Evolutionary conservation across 2,797 vertebrate species (phyloP).

Genomic region (Megaceryle alcyon): DNA sequence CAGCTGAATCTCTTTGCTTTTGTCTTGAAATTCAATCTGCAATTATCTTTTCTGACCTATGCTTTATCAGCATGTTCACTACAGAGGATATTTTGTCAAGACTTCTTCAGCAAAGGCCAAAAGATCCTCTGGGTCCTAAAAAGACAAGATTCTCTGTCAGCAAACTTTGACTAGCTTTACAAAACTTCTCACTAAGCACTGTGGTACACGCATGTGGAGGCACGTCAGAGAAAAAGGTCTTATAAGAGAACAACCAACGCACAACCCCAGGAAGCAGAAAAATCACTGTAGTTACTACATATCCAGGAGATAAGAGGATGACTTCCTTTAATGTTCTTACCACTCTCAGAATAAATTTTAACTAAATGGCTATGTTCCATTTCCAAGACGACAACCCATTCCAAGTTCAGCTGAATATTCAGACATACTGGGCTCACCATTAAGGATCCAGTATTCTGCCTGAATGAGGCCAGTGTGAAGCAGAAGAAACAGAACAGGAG

Average conservation of each 20-base stretch:
- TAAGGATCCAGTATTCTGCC: background rate
- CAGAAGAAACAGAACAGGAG: background rate
- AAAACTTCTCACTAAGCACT: background rate
- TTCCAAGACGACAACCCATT: background rate
- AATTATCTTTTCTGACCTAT: background rate
- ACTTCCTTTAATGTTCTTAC: background rate
- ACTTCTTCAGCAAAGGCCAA: background rate
- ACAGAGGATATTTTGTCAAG: background rate
- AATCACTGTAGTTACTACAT: background rate
- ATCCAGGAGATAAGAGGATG: background rate
- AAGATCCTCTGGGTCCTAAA: background rate
- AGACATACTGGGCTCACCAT: background rate
- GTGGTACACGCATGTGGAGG: background rate
- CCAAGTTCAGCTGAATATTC: background rate
- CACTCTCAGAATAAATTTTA: background rate
- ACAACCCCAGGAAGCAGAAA: rapidly evolving
- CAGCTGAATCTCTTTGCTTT: background rate
- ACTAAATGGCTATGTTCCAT: background rate
- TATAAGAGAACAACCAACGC: background rate
- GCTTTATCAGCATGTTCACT: background rate
- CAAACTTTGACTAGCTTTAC: background rate
- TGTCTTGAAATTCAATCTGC: background rate
- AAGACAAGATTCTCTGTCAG: background rate
- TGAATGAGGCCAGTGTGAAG: rapidly evolving
- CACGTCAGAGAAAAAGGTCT: background rate